Evolutionary conservation across 2,888 invertebrate genomes (phyloP), one percentile per base, ranked within the genome.

Genomic region (Caenorhabditis imperialis): DNA sequence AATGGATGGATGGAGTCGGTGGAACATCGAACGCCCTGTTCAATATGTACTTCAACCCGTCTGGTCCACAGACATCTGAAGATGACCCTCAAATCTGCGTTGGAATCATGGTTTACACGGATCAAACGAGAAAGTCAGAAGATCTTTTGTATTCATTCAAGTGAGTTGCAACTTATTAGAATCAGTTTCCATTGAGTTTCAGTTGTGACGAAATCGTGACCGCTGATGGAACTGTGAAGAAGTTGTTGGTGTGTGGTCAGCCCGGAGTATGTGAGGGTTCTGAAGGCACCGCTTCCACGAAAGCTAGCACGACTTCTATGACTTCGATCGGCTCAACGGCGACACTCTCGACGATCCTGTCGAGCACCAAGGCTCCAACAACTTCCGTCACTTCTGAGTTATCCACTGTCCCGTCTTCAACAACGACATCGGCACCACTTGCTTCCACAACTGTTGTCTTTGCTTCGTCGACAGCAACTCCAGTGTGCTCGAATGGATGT

Each of bases 161-260:
- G 70, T 70, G 1, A 48, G 40, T 22, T 2, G 12, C 12, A 7
- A 23, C 20, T 51, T 33, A 5, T 12, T 22, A 8, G 14, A 27
- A 16, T 23, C 8, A 22, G 37, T 53, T 3, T 20, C 4, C n/a
- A 44, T 12, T 18, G 10, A 20, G n/a, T 51, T 54, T 23, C 38
- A 70, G 70, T 33, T 71, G 70, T 20, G 38, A 61, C n/a, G 47
- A 54, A 0, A 50, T 57, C 10, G 33, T 48, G 1, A 47, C 61
- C 8, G 42, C 61, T 4, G 44, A 55, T n/a, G 25, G 27, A 54
- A 44, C 55, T 37, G 61, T 54, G 10, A 48, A 62, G 30, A 55
- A 61, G 20, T 20, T 71, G 6, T 33, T 62, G 4, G 61, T 71
- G 1, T 71, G 70, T 25, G 70, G 70, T 14, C 61, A 71, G 37